These are phyloP conservation scores for Cactoblastis cactorum DNA, from an alignment of 2,888 invertebrate species.

Conservation along the genomic window DNA sequence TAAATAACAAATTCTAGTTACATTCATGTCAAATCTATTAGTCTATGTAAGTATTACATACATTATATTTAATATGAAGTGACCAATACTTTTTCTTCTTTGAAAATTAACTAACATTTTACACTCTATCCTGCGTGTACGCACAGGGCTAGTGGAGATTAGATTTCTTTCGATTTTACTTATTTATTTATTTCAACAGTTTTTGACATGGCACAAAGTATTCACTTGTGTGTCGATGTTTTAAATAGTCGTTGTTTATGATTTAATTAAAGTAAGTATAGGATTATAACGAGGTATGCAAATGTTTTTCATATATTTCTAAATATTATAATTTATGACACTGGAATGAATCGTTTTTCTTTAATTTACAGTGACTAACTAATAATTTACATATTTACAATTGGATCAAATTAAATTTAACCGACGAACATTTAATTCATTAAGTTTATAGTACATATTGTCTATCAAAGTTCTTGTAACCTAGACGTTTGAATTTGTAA, in stretches of 20 bases:
- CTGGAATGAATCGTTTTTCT: slow-evolving; percentile 53
- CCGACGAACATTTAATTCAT: background rate
- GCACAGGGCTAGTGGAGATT: background rate
- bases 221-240: slow-evolving; percentile 64
- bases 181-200: background rate
- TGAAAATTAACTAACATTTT: too few relatives aligned
- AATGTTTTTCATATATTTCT: slow-evolving; percentile 16
- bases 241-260: slow-evolving; percentile 4
- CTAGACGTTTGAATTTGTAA: background rate
- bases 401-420: slow-evolving; percentile 7
- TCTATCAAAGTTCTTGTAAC: background rate
- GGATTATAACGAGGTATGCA: slow-evolving; percentile 24
- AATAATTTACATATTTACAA: slow-evolving; percentile 70
- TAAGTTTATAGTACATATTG: background rate
- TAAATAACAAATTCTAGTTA: too few relatives aligned
- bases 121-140: too few relatives aligned
- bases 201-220: slow-evolving; percentile 61
- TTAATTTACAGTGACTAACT: slow-evolving; percentile 27
- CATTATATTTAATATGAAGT: too few relatives aligned
- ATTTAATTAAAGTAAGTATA: background rate
- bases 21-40: too few relatives aligned
- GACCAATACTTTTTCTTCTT: too few relatives aligned
- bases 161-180: background rate
- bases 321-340: slow-evolving; percentile 58
- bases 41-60: too few relatives aligned